Evolutionary conservation across 2,797 vertebrate species (phyloP), one percentile per base, ranked within the genome.

Genomic region (Poeciliopsis gracilis): DNA sequence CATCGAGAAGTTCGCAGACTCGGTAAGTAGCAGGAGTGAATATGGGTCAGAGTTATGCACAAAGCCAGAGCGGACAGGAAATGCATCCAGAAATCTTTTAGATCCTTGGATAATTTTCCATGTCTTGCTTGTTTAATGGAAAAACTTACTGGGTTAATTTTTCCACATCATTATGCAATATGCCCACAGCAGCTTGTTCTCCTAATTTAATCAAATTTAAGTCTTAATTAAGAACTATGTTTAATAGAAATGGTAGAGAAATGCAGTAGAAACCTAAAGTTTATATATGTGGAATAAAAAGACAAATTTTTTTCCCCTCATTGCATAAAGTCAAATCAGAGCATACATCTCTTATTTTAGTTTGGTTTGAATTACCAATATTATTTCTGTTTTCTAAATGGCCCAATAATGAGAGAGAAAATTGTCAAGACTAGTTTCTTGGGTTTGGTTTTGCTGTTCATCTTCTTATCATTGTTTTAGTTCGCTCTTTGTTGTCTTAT

Each of bases 1-100:
- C 94, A 77, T 63, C 94, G 53, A 86, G 95, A 95, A 94, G 94
- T 97, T 91, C 89, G 90, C 80, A 95, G 95, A 91, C 89, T 93
- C 77, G 98, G 98, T 99, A 97, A 99, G 98, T 99, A 94, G 89
- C 77, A 47, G 77, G 72, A 61, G 83, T 79, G 73, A 73, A 71
- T 46, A 5, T 51, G 12, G 73, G 77, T 69, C 38, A 73, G 13
- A 46, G 43, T 20, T 74, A 53, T 49, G 72, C 63, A 69, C 63
- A 77, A 70, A 74, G 36, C 45, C 38, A 73, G 11, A 36, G 30
- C 28, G 23, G 13, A 16, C 20, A 57, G 18, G 4, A 18, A 25
- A n/a, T 55, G 57, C 11, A 25, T 45, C 33, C 20, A 75, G 15
- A 67, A 51, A n/a, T 41, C 9, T 30, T 55, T 74, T 23, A 70